These are phyloP conservation scores for Poecilia wingei DNA, from an alignment of 2,797 vertebrate genomes.

Conservation along the genomic window DNA sequence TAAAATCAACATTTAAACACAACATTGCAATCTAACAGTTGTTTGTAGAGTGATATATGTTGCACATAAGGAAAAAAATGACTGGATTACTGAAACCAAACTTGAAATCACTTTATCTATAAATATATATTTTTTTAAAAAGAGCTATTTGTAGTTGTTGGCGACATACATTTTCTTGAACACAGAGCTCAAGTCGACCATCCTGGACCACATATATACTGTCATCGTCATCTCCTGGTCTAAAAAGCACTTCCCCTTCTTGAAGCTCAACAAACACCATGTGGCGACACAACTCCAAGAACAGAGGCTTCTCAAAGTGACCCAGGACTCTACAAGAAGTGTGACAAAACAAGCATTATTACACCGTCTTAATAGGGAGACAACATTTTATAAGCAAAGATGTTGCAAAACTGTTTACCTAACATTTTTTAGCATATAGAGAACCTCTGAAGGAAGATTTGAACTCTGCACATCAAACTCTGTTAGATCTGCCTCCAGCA, in stretches of 20 bases:
- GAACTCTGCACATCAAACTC: constrained; percentile 96
- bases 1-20: neutral
- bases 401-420: constrained; percentile 58
- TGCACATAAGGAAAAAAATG: neutral
- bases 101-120: neutral
- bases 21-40: neutral
- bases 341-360: constrained; percentile 22
- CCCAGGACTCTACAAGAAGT: constrained; percentile 88
- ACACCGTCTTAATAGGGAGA: neutral
- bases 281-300: constrained; percentile 96
- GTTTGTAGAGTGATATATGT: neutral
- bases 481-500: constrained; percentile 94
- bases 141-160: neutral
- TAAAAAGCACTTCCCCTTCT: constrained; percentile 91
- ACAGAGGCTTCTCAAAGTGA: constrained; percentile 97
- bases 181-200: constrained; percentile 91
- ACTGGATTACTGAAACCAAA: neutral
- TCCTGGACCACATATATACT: constrained; percentile 98
- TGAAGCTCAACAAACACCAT: constrained; percentile 94
- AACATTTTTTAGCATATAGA: constrained; percentile 99
- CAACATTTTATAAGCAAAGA: neutral
- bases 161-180: constrained; percentile 85
- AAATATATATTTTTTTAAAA: neutral
- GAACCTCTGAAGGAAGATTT: constrained; percentile 92
- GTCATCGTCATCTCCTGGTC: constrained; percentile 90